Percentiles rank a stretch among this genome's conserved stretches.
Conservation (phyloP, 1,140 invertebrate genomes). For the Lepidostoma basale region DNA sequence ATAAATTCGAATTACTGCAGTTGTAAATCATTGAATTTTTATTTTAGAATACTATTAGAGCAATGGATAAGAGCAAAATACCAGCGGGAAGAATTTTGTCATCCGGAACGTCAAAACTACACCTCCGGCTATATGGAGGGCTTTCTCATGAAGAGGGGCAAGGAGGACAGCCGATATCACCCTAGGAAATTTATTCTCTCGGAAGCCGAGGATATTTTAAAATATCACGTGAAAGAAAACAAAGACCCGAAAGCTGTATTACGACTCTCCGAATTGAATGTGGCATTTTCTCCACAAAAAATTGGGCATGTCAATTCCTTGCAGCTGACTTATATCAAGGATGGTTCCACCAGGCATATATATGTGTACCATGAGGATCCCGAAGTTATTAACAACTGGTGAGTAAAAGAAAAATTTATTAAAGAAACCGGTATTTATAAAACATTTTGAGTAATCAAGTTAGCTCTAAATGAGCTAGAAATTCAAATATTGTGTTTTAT, state of each 20-base stretch:
- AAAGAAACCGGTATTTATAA: not conserved
- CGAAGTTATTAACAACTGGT: constrained; percentile 85
- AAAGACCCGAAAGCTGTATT: constrained; percentile 84
- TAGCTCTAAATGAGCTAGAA: no score
- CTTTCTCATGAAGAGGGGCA: constrained; percentile 86
- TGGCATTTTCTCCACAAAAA: constrained; percentile 84
- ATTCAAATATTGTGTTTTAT: no score
- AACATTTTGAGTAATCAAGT: not conserved
- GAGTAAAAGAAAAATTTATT: constrained; percentile 27
- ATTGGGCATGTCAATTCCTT: constrained; percentile 79
- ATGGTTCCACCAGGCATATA: constrained; percentile 83
- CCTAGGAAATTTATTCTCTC: constrained; percentile 82
- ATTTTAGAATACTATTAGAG: constrained; percentile 78
- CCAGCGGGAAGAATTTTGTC: constrained; percentile 84
- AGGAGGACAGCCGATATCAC: constrained; percentile 83
- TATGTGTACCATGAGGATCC: constrained; percentile 86
- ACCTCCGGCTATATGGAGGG: constrained; percentile 81
- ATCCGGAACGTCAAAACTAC: constrained; percentile 77
- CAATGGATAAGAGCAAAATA: constrained; percentile 94
- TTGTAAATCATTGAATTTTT: no score
- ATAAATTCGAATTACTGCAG: not conserved
- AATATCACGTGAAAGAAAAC: constrained; percentile 86
- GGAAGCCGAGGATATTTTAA: constrained; percentile 79
- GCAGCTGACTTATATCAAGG: constrained; percentile 83
- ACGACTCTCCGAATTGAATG: constrained; percentile 81